Percentiles rank a stretch among this genome's conserved stretches.
Conservation (phyloP, 2,113 vertebrate genomes). For the Conger conger region DNA sequence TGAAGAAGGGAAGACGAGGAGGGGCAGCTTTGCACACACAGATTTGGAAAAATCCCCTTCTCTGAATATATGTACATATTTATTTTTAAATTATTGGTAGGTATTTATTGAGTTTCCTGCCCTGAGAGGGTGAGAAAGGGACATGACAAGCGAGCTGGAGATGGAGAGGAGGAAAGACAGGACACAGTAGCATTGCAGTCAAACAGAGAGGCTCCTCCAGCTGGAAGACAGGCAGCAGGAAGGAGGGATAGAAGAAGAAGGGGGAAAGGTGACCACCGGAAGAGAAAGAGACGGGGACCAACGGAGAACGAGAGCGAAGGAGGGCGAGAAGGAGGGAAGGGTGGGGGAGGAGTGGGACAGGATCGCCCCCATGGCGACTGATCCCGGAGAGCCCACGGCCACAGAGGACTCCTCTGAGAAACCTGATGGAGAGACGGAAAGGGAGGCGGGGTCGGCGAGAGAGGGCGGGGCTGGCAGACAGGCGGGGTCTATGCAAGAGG, state of each 20-base stretch:
- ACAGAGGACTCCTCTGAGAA: conserved; percentile 84
- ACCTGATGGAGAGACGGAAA: conserved; percentile 72
- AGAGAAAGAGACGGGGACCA: conserved; percentile 70
- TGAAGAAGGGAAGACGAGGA: conserved; percentile 33
- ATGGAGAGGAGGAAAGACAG: conserved; percentile 48
- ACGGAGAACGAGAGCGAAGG: conserved; percentile 62
- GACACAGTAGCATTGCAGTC: conserved; percentile 33
- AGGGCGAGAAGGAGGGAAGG: conserved; percentile 58
- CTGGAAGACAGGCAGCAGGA: conserved; percentile 31
- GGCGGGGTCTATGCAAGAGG: conserved; percentile 56
- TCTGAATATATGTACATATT: conserved; percentile 31
- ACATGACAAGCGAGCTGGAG: conserved; percentile 31
- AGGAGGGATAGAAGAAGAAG: conserved; percentile 24
- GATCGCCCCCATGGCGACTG: conserved; percentile 80
- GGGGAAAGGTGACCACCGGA: conserved; percentile 52
- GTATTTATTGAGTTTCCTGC: conserved; percentile 14
- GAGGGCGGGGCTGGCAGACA: conserved; percentile 41
- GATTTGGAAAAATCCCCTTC: conserved; percentile 25
- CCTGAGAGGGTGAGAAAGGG: conserved; percentile 24
- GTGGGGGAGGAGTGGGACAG: conserved; percentile 33
- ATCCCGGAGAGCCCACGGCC: conserved; percentile 84
- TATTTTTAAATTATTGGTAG: not conserved
- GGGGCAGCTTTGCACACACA: not conserved
- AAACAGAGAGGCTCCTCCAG: conserved; percentile 3
- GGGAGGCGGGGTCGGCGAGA: conserved; percentile 2